Percentiles rank a stretch among this genome's conserved stretches.
These are phyloP conservation scores for Diabrotica virgifera DNA, from an alignment of 1,140 invertebrate species.

Conservation along the genomic window DNA sequence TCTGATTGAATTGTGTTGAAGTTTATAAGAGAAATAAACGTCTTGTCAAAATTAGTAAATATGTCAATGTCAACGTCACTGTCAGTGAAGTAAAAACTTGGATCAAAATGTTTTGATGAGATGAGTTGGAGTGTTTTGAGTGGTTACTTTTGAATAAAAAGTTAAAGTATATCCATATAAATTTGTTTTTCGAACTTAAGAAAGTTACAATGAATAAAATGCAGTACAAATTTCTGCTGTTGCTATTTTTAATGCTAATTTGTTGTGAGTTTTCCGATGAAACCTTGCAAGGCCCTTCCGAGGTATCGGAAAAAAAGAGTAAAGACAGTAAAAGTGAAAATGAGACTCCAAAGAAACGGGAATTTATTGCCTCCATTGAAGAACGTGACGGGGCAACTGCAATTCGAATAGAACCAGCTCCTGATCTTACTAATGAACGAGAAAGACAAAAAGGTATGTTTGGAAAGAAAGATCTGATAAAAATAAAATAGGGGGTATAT, in stretches of 20 bases:
- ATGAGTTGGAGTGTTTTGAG: neutral
- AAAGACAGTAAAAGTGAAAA: slow-evolving; percentile 20
- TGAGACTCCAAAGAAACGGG: neutral
- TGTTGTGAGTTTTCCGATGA: slow-evolving; percentile 42
- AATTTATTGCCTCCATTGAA: slow-evolving; percentile 34
- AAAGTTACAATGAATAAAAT: neutral
- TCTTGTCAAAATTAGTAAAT: no score
- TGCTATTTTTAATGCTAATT: slow-evolving; percentile 24
- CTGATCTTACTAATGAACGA: slow-evolving; percentile 44
- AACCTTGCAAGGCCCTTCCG: slow-evolving; percentile 31
- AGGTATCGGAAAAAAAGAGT: slow-evolving; percentile 19
- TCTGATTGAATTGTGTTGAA: no score
- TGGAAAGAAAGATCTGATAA: no score
- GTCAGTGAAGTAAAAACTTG: no score
- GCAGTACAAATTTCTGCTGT: neutral
- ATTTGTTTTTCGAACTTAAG: neutral
- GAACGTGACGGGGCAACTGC: slow-evolving; percentile 34
- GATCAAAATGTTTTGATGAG: neutral
- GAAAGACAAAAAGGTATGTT: slow-evolving; percentile 31
- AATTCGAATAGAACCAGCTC: slow-evolving; percentile 43
- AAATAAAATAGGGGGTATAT: neutral
- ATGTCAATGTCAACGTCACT: no score
- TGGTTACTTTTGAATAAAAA: neutral
- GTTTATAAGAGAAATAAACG: no score
- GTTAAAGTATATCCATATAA: neutral